Evolutionary conservation across 2,888 invertebrate genomes (phyloP).

Genomic region (Dendrolimus pini): DNA sequence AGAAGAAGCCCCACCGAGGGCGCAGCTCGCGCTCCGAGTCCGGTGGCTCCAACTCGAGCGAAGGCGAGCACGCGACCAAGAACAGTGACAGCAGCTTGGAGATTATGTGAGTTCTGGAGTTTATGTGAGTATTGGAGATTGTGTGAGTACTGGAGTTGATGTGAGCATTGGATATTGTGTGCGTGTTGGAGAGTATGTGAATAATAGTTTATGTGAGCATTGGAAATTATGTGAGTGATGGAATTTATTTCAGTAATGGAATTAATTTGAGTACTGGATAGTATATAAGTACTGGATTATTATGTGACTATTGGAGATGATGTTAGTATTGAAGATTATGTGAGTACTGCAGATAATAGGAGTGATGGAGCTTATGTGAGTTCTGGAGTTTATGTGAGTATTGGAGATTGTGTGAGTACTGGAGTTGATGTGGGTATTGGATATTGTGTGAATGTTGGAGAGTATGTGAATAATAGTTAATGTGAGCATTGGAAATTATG

Average conservation of each 20-base stretch:
- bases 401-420: slow-evolving; percentile 82
- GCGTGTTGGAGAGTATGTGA: slow-evolving; percentile 68
- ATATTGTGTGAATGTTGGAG: slow-evolving; percentile 80
- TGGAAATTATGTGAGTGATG: neutral
- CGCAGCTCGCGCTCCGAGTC: slow-evolving; percentile 78
- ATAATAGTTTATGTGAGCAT: slow-evolving; percentile 80
- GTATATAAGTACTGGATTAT: no score
- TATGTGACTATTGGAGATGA: no score
- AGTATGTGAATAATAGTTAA: no score
- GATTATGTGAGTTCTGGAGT: slow-evolving; percentile 77
- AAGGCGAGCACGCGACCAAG: slow-evolving; percentile 84
- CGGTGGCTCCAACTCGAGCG: slow-evolving; percentile 82
- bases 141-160: slow-evolving; percentile 68
- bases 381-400: no score
- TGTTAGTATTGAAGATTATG: no score
- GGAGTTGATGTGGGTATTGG: slow-evolving; percentile 42
- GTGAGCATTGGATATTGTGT: slow-evolving; percentile 80
- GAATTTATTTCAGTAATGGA: no score
- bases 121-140: slow-evolving; percentile 71
- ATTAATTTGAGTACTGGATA: no score
- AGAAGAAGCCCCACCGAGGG: slow-evolving; percentile 55
- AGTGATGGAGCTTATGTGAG: no score
- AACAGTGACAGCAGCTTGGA: slow-evolving; percentile 86
- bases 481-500: slow-evolving; percentile 70
- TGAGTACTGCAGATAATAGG: no score